Base-by-base conservation (phyloP, 2,113 vertebrate species). In the Peromyscus maniculatus region DNA sequence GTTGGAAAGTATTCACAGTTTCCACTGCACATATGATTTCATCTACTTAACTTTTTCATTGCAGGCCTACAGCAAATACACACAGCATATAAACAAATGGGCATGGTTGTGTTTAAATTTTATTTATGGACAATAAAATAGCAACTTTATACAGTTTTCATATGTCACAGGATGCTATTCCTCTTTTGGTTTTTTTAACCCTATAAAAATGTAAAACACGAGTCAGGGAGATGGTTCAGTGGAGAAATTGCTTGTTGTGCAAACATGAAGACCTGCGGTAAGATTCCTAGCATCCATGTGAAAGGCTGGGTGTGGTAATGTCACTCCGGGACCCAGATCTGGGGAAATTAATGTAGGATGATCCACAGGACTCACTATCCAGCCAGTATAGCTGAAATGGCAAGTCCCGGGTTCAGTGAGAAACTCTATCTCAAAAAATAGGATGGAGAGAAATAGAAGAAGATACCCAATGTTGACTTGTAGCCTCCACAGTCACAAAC, bases 1-100 rank as follows among this genome's bases (percentile, higher is more conserved):
- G 24, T 83, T 59, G 77, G 55, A 87, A 72, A 79, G 49, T 82
- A 95, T 74, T 97, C 84, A 93, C 46, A 52, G 13, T 28, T 97
- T 69, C 19, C 69, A 62, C 24, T 43, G 7, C 52, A 82, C 21
- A 28, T 74, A 57, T 52, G 49, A 46, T 46, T 62, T 24, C 4
- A 89, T 55, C 33, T 91, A 91, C 28, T 69, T 88, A n/a, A 57
- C 46, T 52, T 8, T 49, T 95, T 52, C 31, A 69, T 31, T 88
- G 24, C 43, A 69, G 36, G 33, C 75, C 24, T 52, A 87, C 84
- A 93, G 21, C 74, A 83, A 86, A 86, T 86, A 46, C 5, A 46
- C 59, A 66, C 7, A 86, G 39, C 3, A 66, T 43, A 28, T 17
- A 66, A 86, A 43, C 21, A 84, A 84, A 64, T 49, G 3, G 9